Base-by-base conservation (phyloP, 1,140 invertebrate genomes). In the Aricia agestis region DNA sequence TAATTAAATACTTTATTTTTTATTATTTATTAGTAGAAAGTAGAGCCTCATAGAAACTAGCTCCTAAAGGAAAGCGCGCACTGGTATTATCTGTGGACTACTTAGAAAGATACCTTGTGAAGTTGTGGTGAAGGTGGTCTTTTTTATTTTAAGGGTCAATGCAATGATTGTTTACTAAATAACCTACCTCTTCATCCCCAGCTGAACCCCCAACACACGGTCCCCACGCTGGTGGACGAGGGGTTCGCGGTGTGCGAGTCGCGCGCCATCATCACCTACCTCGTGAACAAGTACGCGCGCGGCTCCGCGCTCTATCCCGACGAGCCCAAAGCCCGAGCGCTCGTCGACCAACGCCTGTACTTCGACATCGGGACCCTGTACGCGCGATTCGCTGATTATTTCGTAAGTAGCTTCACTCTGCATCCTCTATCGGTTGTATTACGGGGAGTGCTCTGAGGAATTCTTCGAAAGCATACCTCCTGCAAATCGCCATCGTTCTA, bases 351-450 rank as follows among this genome's bases (percentile, higher is more conserved):
- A 76, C 93, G 95, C 70, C 86, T 97, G 1, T 95, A 95, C 82
- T 97, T 97, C 83, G 95, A 97, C 78, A 88, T 94, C n/a, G 94
- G 94, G 58, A 94, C 93, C 2, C 85, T 97, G 1, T 96, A 95
- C 82, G 86, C 93, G 69, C 83, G 93, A 75, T 94, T 95, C 71
- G 84, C 80, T n/a, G 94, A 95, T 41, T 94, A 94, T 77, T 89
- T 90, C 73, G 88, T 90, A 76, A 86, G 88, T 88, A 74, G 66
- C 36, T 58, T 31, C 0, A 52, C 3, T 52, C 25, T 25, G 41
- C 41, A 42, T 25, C 3, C 25, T 25, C 25, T 25, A 25, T 25
- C 25, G 25, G 25, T 25, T 25, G 25, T 25, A 25, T 25, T 3
- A 25, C 25, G 25, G 25, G 25, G 25, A 25, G 25, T 25, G 25